Evolutionary conservation across 2,113 vertebrate species (phyloP).

Genomic region (Cacatua alba): DNA sequence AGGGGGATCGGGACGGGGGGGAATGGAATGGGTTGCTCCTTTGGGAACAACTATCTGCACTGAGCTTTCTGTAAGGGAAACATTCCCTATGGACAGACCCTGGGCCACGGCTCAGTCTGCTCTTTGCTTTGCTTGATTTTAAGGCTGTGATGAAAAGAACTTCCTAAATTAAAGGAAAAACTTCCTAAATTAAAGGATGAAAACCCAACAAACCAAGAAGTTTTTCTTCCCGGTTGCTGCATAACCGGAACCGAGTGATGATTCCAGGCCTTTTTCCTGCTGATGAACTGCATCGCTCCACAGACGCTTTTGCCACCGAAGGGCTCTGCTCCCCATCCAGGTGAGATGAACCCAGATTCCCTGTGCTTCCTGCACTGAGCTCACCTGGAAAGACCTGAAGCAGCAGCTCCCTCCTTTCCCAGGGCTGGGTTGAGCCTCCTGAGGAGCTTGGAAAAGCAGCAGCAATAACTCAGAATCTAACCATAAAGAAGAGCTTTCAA

Average conservation of each 20-base stretch:
- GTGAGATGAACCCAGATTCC: not conserved
- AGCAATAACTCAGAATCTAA: not conserved
- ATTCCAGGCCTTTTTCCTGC: not conserved
- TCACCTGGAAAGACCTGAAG: not conserved
- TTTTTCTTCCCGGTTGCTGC: not conserved
- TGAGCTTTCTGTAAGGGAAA: conserved; percentile 22
- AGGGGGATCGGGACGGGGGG: not conserved
- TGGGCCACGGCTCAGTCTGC: not conserved
- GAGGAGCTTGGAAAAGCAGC: not conserved
- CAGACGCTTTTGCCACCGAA: not conserved
- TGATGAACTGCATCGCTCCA: not conserved
- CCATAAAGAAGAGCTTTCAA: not conserved
- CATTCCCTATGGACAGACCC: not conserved
- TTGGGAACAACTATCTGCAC: not conserved
- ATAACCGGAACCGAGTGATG: not conserved
- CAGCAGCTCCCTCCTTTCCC: not conserved
- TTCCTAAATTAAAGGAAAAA: conserved; percentile 20
- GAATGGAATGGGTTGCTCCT: not conserved
- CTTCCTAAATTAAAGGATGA: conserved; percentile 1
- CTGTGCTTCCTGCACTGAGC: not conserved
- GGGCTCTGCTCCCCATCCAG: not conserved
- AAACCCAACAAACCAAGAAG: not conserved
- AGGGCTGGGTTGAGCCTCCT: not conserved
- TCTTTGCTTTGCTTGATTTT: conserved; percentile 14
- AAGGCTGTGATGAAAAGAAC: not conserved